A percentile compares a stretch with the other conserved stretches of the same genome.
Evolutionary conservation across 2,797 vertebrate genomes (phyloP).

Genomic region (Periophthalmus magnuspinnatus): DNA sequence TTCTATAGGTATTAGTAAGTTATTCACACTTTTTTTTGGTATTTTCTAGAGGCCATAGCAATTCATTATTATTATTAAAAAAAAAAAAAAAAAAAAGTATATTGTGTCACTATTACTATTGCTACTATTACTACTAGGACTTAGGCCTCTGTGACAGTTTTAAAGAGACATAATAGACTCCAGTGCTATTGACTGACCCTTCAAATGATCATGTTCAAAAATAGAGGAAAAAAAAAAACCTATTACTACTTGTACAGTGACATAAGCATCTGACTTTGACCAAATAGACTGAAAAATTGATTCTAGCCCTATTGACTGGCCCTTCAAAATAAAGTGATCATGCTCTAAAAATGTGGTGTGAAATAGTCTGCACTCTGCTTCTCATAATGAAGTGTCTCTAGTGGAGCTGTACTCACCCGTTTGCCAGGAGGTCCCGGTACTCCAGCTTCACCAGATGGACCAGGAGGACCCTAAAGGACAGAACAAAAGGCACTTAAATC

Average conservation of each 20-base stretch:
- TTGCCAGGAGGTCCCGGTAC: slow-evolving; percentile 97
- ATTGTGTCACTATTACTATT: no score
- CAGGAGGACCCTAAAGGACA: slow-evolving; percentile 87
- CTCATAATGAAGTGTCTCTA: slow-evolving; percentile 26
- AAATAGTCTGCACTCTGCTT: slow-evolving; percentile 10
- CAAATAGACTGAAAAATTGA: background rate
- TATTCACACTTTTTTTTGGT: no score
- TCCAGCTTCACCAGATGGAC: slow-evolving; percentile 97
- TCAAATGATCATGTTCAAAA: background rate
- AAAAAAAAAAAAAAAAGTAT: no score
- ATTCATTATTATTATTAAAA: no score
- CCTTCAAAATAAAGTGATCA: slow-evolving; percentile 5
- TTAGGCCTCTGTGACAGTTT: no score
- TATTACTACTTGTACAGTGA: no score
- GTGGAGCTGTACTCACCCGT: slow-evolving; percentile 82
- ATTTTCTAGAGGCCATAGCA: no score
- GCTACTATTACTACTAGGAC: no score
- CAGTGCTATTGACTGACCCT: no score
- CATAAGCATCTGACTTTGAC: no score
- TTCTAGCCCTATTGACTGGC: slow-evolving; percentile 10
- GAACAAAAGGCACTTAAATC: slow-evolving; percentile 32
- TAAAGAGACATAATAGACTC: no score
- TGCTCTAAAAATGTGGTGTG: slow-evolving; percentile 26
- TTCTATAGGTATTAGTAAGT: no score
- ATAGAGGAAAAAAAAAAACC: background rate